Conservation (phyloP, 2,113 vertebrate genomes). For the Petromus typicus region DNA sequence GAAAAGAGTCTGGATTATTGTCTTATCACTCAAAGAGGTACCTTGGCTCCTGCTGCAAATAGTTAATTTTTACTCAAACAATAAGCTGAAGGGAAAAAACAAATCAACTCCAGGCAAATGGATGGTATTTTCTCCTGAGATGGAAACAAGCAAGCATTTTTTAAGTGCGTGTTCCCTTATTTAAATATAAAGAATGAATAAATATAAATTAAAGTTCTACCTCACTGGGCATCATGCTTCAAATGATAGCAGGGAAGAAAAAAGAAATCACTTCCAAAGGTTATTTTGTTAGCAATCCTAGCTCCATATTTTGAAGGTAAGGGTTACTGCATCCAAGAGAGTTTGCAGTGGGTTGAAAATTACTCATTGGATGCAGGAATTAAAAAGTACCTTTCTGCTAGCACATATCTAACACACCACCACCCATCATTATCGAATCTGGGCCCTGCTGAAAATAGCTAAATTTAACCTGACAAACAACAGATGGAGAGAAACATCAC, state of each 20-base stretch:
- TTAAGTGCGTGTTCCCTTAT: background rate
- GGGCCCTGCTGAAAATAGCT: constrained; percentile 53
- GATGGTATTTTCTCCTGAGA: background rate
- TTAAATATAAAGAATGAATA: constrained; percentile 39
- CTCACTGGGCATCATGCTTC: constrained; percentile 1
- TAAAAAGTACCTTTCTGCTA: constrained; percentile 58
- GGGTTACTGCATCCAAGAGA: constrained; percentile 27
- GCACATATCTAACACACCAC: background rate
- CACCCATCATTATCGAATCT: constrained; percentile 47
- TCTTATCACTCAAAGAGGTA: background rate
- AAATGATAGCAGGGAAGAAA: constrained; percentile 31
- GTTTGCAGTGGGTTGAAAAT: constrained; percentile 57
- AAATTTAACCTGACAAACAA: constrained; percentile 74
- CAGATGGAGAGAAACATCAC: constrained; percentile 63
- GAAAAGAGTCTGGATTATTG: background rate
- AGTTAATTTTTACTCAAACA: background rate
- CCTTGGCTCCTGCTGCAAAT: background rate
- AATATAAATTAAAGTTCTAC: constrained; percentile 55
- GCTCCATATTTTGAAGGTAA: constrained; percentile 41
- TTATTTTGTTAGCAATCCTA: constrained; percentile 57
- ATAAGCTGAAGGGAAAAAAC: background rate
- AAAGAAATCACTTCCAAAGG: constrained; percentile 57
- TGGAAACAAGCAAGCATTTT: background rate
- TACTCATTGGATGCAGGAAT: constrained; percentile 33
- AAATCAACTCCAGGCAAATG: background rate